These are phyloP conservation scores for Samia ricini DNA, from an alignment of 1,140 invertebrate genomes.

Conservation along the genomic window DNA sequence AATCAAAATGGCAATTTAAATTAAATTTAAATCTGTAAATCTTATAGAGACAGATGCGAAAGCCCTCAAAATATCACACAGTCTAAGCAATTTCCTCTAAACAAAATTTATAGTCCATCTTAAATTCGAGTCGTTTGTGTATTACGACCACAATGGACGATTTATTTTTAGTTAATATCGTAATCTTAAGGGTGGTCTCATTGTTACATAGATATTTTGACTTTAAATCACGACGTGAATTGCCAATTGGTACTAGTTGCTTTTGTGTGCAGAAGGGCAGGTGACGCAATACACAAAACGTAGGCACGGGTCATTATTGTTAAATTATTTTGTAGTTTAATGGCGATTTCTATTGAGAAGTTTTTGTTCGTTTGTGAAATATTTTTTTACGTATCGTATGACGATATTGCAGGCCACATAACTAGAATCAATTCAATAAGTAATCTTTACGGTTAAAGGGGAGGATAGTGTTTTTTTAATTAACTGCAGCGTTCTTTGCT, in stretches of 20 bases:
- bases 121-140: not conserved
- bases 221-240: conserved; percentile 5
- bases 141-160: conserved; percentile 17
- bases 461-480: no score
- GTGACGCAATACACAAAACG: conserved; percentile 10
- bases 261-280: conserved; percentile 27
- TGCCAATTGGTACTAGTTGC: conserved; percentile 36
- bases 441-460: no score
- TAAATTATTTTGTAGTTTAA: conserved; percentile 6
- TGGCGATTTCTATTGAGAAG: not conserved
- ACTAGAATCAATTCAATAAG: no score
- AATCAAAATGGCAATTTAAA: no score
- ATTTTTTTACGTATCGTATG: not conserved
- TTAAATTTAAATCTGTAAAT: not conserved
- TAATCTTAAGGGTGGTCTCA: conserved; percentile 36
- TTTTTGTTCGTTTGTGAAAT: not conserved
- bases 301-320: conserved; percentile 30
- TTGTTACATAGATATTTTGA: conserved; percentile 20
- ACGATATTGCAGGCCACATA: no score
- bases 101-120: not conserved
- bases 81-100: not conserved
- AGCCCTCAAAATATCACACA: not conserved
- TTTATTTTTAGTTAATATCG: conserved; percentile 29
- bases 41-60: not conserved
- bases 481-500: no score